phyloP scores from a whole-genome alignment of 2,113 vertebrate species.

The Cyprinodon tularosa region DNA sequence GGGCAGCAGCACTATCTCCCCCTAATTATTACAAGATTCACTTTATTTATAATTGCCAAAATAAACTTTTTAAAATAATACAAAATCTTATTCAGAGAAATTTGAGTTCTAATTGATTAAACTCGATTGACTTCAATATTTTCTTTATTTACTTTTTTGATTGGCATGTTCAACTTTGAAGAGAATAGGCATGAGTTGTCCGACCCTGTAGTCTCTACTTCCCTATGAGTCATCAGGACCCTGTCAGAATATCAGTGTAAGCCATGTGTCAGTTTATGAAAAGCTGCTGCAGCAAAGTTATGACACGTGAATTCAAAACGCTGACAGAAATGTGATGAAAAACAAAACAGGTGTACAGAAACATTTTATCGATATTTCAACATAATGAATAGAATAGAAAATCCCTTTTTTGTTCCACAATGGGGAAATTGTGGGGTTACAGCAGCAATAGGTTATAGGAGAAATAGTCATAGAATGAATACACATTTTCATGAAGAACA shows the following conservation, averaged over 20 bases:
- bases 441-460: no score
- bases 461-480: no score
- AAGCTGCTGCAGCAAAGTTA: constrained; percentile 8
- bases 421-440: no score
- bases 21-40: not conserved
- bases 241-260: constrained; percentile 18
- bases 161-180: not conserved
- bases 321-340: constrained; percentile 12
- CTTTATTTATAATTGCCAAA: not conserved
- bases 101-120: not conserved
- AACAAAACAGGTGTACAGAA: not conserved
- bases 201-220: not conserved
- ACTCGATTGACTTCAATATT: not conserved
- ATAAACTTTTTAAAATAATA: not conserved
- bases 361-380: no score
- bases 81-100: not conserved
- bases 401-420: no score
- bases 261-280: constrained; percentile 10
- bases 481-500: no score
- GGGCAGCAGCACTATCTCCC: no score
- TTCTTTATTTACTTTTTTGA: not conserved
- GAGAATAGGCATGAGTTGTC: not conserved
- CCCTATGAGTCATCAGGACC: constrained; percentile 1
- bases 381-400: no score
- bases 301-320: constrained; percentile 16